Conservation (phyloP, 1,140 invertebrate species). For the Drosophila kanapiae region DNA sequence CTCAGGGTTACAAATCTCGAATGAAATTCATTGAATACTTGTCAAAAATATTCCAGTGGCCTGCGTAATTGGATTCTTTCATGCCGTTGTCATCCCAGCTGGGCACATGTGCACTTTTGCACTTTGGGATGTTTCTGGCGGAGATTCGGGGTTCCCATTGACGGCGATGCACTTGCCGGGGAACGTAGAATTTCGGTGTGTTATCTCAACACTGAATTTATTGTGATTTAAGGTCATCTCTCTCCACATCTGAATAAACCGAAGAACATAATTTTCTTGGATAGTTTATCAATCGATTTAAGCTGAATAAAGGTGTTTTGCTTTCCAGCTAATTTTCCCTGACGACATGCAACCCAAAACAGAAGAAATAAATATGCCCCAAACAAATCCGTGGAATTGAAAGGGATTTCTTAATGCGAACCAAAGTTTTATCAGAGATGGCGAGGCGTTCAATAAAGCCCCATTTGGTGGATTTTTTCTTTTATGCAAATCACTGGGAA, state of each 20-base stretch:
- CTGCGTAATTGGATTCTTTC: conserved; percentile 74
- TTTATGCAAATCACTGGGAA: conserved; percentile 39
- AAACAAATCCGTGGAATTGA: background rate
- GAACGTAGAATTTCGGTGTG: too few relatives aligned
- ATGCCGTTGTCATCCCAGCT: conserved; percentile 27
- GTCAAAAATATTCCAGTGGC: conserved; percentile 75
- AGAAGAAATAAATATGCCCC: background rate
- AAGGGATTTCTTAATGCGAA: conserved; percentile 1
- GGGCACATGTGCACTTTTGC: conserved; percentile 74
- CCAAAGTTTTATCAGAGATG: conserved; percentile 10
- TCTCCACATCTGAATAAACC: too few relatives aligned
- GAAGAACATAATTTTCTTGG: background rate
- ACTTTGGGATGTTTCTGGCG: conserved; percentile 63
- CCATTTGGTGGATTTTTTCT: conserved; percentile 19
- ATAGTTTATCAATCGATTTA: background rate
- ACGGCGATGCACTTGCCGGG: background rate
- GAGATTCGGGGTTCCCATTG: conserved; percentile 9
- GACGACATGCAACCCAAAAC: background rate
- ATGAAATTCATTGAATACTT: conserved; percentile 84
- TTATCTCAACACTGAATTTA: too few relatives aligned
- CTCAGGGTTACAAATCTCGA: conserved; percentile 65
- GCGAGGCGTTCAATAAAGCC: conserved; percentile 15
- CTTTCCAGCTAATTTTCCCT: background rate
- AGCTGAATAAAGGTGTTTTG: background rate
- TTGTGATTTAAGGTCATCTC: too few relatives aligned